phyloP scores from a whole-genome alignment of 2,797 vertebrate species.

The Malacoctenus gilli region DNA sequence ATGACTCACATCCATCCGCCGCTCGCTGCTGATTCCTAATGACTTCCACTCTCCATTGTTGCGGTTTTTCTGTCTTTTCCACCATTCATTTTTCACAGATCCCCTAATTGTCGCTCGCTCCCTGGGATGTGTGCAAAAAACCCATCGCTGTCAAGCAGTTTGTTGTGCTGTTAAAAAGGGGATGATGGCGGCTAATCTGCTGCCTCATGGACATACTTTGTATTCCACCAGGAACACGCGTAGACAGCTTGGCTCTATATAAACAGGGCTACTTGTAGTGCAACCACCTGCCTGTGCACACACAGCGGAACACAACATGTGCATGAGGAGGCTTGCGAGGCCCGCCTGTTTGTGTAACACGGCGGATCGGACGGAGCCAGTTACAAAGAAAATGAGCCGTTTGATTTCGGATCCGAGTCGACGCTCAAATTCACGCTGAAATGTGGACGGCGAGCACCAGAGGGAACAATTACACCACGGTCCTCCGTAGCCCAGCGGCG shows the following conservation, averaged over 20 bases:
- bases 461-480: neutral
- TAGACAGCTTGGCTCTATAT: neutral
- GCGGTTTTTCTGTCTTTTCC: too few relatives aligned
- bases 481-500: neutral
- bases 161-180: neutral
- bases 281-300: neutral
- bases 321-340: neutral
- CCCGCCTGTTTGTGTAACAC: neutral
- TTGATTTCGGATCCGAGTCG: too few relatives aligned
- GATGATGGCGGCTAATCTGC: neutral
- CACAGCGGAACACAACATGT: neutral
- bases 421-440: neutral
- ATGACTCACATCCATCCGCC: too few relatives aligned
- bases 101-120: too few relatives aligned
- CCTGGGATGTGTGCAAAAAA: conserved; percentile 1
- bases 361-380: neutral
- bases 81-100: too few relatives aligned
- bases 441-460: neutral
- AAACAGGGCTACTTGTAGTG: neutral
- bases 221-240: neutral
- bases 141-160: neutral
- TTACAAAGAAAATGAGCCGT: too few relatives aligned
- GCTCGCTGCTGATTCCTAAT: too few relatives aligned
- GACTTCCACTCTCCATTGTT: too few relatives aligned
- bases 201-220: neutral